These are phyloP conservation scores for Mycalesis mineus DNA, from an alignment of 2,888 invertebrate genomes.

Conservation along the genomic window DNA sequence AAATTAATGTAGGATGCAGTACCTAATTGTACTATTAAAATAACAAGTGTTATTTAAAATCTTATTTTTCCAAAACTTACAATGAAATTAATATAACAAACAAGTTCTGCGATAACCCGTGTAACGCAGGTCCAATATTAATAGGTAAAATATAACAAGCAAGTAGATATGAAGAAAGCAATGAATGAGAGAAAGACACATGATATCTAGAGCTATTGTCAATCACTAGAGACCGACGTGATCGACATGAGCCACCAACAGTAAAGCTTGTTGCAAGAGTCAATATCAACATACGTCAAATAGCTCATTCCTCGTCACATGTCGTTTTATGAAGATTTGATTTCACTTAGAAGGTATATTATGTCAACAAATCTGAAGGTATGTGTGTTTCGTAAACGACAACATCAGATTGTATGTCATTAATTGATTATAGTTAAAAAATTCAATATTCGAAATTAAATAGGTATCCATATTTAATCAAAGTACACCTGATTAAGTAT, in stretches of 20 bases:
- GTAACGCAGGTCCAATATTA: too few species aligned
- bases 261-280: background rate
- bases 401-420: background rate
- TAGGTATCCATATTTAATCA: too few species aligned
- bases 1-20: too few species aligned
- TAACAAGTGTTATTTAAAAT: too few species aligned
- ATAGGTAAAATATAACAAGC: too few species aligned
- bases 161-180: background rate
- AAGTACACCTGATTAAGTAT: too few species aligned
- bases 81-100: too few species aligned
- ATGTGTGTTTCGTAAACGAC: background rate
- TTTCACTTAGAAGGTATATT: background rate
- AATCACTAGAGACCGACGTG: background rate
- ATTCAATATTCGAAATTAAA: too few species aligned
- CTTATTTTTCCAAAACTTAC: too few species aligned
- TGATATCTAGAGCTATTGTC: background rate
- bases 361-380: background rate
- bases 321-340: background rate
- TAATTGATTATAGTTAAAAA: too few species aligned
- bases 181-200: background rate
- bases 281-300: background rate
- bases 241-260: background rate
- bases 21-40: too few species aligned
- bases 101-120: too few species aligned
- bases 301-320: background rate